These are phyloP conservation scores for Catharus bicknelli DNA, from an alignment of 2,113 vertebrate species.

Conservation along the genomic window DNA sequence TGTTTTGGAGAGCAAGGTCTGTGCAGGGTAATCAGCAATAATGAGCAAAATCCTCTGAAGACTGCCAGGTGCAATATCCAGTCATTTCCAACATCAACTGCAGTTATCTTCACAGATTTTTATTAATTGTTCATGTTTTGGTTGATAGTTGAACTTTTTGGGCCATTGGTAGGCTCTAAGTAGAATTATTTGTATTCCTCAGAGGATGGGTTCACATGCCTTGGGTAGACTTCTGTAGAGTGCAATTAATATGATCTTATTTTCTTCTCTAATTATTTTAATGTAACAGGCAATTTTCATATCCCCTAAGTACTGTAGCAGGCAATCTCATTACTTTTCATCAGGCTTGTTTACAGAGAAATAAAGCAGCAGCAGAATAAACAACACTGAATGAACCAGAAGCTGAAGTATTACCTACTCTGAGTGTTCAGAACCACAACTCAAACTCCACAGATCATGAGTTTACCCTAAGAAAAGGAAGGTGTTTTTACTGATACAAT, in stretches of 20 bases:
- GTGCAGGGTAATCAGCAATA: not conserved
- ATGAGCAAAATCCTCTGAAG: not conserved
- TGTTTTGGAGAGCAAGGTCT: not conserved
- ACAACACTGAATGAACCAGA: not conserved
- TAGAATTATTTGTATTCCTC: not conserved
- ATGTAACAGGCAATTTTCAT: constrained; percentile 20
- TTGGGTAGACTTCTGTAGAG: not conserved
- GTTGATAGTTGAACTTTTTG: not conserved
- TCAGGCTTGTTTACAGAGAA: constrained; percentile 26
- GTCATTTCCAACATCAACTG: not conserved
- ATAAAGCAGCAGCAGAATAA: constrained; percentile 15
- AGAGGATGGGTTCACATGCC: not conserved
- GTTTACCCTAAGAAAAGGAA: not conserved
- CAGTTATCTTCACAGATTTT: not conserved
- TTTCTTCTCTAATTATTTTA: constrained; percentile 39
- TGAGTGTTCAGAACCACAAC: not conserved
- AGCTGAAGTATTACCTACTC: not conserved
- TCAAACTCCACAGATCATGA: not conserved
- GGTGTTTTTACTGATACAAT: not conserved
- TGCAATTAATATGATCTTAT: not conserved
- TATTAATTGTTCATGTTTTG: not conserved
- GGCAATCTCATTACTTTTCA: constrained; percentile 27
- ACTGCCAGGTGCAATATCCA: not conserved
- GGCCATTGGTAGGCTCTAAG: not conserved
- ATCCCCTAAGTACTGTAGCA: not conserved